Conservation (phyloP, 2,113 vertebrate genomes). For the Daphoenositta chrysoptera region DNA sequence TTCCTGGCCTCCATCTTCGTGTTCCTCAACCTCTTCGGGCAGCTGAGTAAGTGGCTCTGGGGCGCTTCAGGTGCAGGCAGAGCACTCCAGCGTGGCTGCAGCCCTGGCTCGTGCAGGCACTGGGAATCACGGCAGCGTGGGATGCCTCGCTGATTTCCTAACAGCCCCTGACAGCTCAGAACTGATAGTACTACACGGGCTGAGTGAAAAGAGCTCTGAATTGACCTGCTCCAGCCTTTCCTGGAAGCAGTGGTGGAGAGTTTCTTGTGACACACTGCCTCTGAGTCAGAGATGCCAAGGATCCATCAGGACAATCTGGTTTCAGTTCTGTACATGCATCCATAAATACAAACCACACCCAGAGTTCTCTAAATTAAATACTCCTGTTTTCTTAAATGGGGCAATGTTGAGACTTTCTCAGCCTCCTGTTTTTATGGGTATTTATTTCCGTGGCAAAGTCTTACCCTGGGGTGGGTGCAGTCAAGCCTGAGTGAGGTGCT, state of each 20-base stretch:
- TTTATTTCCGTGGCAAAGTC: neutral
- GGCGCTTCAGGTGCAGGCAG: neutral
- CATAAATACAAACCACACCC: neutral
- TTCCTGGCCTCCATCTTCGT: conserved; percentile 91
- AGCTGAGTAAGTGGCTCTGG: conserved; percentile 83
- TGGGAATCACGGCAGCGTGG: neutral
- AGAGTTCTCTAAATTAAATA: neutral
- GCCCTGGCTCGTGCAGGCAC: neutral
- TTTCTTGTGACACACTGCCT: neutral
- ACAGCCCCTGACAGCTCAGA: neutral
- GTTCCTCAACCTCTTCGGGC: conserved; percentile 91
- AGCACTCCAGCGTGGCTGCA: neutral
- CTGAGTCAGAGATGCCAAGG: neutral
- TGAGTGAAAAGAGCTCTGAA: neutral
- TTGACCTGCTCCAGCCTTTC: neutral
- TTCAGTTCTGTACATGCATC: neutral
- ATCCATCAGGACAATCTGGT: neutral
- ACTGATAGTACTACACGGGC: neutral
- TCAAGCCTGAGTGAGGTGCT: neutral
- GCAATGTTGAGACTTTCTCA: neutral
- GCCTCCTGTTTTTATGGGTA: neutral
- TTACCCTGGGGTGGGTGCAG: neutral
- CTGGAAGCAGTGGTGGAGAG: neutral
- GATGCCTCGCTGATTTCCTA: neutral
- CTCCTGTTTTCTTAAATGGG: neutral